These are phyloP conservation scores for Eupeodes corollae DNA, from an alignment of 1,140 invertebrate genomes.

Conservation along the genomic window DNA sequence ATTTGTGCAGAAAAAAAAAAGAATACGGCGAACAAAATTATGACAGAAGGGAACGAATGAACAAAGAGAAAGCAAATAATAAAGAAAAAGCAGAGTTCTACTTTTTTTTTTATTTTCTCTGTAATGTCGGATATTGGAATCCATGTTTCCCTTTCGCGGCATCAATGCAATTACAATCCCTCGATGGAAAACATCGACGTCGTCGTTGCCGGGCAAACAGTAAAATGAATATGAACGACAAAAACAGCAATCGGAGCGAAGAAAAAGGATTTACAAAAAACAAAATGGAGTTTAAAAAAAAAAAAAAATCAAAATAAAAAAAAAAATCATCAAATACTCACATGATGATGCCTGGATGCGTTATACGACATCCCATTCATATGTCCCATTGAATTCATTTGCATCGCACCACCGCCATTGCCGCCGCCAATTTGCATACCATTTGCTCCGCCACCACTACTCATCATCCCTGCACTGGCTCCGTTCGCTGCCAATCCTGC, in stretches of 20 bases:
- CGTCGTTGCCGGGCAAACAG: not conserved
- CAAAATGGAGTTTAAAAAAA: conserved; percentile 1
- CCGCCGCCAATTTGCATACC: conserved; percentile 30
- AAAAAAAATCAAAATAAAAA: conserved; percentile 1
- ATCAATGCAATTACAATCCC: not conserved
- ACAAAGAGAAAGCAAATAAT: too few relatives aligned
- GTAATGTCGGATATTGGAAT: too few relatives aligned
- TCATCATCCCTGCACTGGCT: conserved; percentile 36
- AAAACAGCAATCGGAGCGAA: too few relatives aligned
- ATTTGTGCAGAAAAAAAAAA: too few relatives aligned
- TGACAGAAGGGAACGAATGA: too few relatives aligned
- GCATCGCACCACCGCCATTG: conserved; percentile 5
- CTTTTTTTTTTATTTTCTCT: too few relatives aligned
- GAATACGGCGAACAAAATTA: too few relatives aligned
- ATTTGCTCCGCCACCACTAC: conserved; percentile 28
- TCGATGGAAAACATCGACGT: not conserved
- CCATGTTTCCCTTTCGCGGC: too few relatives aligned
- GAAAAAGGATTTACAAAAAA: not conserved
- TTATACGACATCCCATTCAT: conserved; percentile 3
- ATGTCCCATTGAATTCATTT: conserved; percentile 6
- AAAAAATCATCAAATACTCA: conserved; percentile 14
- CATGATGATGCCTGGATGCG: conserved; percentile 33
- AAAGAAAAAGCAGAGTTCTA: too few relatives aligned
- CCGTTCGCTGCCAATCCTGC: conserved; percentile 34
- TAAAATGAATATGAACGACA: too few relatives aligned